Evolutionary conservation across 2,113 vertebrate genomes (phyloP), one percentile per base, ranked within the genome.

Genomic region (Ginglymostoma cirratum): DNA sequence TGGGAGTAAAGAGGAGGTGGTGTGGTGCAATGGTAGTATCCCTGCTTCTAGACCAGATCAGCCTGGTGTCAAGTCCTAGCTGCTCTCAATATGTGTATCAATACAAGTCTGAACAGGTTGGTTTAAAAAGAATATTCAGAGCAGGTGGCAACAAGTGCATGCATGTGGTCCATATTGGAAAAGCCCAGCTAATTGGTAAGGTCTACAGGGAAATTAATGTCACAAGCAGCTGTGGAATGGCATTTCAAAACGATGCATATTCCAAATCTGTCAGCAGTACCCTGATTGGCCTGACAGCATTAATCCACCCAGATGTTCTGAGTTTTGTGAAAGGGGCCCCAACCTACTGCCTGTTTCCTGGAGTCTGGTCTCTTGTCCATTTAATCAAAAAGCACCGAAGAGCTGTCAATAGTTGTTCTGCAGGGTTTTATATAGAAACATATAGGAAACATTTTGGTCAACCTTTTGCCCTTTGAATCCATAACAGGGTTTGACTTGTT

Each of bases 231-330:
- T 98, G 98, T 97, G 98, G 97, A 98, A 97, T 96, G 97, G 97
- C 96, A 97, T 97, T 97, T 98, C 96, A 96, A 97, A 96, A 97
- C 97, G 97, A 98, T 94, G 96, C 96, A 96, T 90, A 52, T 96
- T 97, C 96, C 69, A 86, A 96, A 96, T 98, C 98, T 97, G 97
- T 98, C 98, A 98, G 97, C 97, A 96, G 97, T 96, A 69, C 95
- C 12, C 97, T 97, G 97, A 97, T 97, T 98, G 97, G 97, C 97
- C 97, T 97, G 97, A 97, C 96, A 96, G 97, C 80, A 97, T 97
- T 97, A 97, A 97, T 97, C 97, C 97, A 97, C 97, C 98, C 98
- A 98, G 98, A 98, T 98, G 98, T 98, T 98, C 96, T 96, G 97
- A 96, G 96, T 97, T 98, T 98, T 97, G 96, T 96, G 97, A 98